Evolutionary conservation across 1,140 invertebrate species (phyloP).

Genomic region (Bombus pascuorum): DNA sequence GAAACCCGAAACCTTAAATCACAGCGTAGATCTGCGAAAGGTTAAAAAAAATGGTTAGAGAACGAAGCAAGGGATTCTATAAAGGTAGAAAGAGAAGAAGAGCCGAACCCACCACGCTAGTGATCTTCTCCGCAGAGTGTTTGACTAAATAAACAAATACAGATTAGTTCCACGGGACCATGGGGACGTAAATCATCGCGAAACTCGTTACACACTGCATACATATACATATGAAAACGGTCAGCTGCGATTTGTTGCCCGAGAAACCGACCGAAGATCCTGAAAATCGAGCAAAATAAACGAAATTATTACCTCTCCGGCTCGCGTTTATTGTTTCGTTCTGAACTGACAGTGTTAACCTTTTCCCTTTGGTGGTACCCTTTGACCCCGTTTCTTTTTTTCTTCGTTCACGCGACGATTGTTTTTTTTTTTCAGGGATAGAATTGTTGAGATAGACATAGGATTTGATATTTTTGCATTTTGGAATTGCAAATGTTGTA

Average conservation of each 20-base stretch:
- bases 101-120: conserved; percentile 53
- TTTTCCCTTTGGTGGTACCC: not conserved
- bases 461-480: not conserved
- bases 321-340: conserved; percentile 27
- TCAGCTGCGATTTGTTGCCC: conserved; percentile 49
- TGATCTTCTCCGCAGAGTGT: conserved; percentile 68
- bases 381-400: not conserved
- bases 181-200: conserved; percentile 79
- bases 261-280: conserved; percentile 27
- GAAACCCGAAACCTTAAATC: conserved; percentile 81
- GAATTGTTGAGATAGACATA: no score
- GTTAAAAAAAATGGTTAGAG: conserved; percentile 20
- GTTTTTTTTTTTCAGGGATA: no score
- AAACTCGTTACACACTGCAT: conserved; percentile 76
- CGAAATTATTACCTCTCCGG: conserved; percentile 26
- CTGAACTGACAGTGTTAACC: not conserved
- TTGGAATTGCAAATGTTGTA: not conserved
- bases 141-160: conserved; percentile 82
- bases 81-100: not conserved
- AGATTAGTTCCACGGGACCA: conserved; percentile 78
- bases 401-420: not conserved
- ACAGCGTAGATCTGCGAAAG: conserved; percentile 65
- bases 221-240: conserved; percentile 35
- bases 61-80: not conserved
- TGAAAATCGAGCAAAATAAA: conserved; percentile 34